Evolutionary conservation across 2,797 vertebrate species (phyloP), one percentile per base, ranked within the genome.

Genomic region (Lates japonicus): DNA sequence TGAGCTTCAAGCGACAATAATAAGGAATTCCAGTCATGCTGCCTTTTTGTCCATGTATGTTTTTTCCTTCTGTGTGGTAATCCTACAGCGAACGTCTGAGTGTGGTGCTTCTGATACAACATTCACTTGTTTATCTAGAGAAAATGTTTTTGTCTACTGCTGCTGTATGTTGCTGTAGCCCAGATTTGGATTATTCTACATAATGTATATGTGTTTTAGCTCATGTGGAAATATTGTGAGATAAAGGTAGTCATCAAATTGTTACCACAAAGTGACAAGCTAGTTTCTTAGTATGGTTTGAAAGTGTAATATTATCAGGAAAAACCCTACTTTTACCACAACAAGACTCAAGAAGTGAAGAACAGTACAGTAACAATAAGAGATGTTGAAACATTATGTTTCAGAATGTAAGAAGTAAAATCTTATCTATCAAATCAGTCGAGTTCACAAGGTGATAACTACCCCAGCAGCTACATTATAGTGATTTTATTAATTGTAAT

Each of bases 1-100:
- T 72, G 54, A 78, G 75, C 59, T 10, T 19, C 59, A 66, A 76
- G 71, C 63, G 66, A 84, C 60, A 75, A 60, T 67, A 42, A 85
- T 41, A 44, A 75, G 64, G 83, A 88, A 88, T 89, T 87, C 39
- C 65, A 81, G 70, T 88, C 57, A 76, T 74, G 63, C 69, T 87
- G 44, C 61, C 3, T 64, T 84, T 78, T 61, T 73, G 33, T 46
- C 52, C 41, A 44, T 75, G 70, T 74, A 55, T 63, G 57, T 75
- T 78, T 76, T 80, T 76, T 77, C 55, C 29, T 42, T 74, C 60
- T 16, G 35, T 59, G 41, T 71, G 55, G 33, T 80, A 87, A 85
- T 82, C 84, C 68, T 55, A 41, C 55, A 49, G 29, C 74, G 52
- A 71, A 59, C 19, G 10, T 54, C 57, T 79, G 19, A 63, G 39